Evolutionary conservation across 2,797 vertebrate species (phyloP), one percentile per base, ranked within the genome.

Genomic region (Vespertilio murinus): DNA sequence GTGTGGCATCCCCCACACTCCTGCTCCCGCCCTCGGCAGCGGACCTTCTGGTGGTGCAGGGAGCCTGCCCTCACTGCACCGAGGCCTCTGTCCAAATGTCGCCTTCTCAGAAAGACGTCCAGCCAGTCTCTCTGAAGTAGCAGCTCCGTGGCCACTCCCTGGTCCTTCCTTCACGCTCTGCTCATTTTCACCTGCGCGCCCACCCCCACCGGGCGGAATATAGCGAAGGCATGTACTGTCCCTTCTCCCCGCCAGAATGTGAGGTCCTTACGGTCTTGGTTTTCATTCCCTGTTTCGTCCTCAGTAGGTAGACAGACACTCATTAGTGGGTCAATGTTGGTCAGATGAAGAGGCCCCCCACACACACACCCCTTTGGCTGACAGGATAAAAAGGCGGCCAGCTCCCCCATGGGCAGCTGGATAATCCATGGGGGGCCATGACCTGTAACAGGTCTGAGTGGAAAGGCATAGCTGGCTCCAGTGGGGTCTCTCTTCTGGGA

Each of bases 101-200:
- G 10, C 38, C 70, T 90, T 38, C 69, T 61, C 82, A 75, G 93
- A 75, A 87, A 92, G 40, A 18, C 33, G 92, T 67, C 64, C 30
- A 40, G 90, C 59, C 86, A 33, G 6, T 91, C 40, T 65, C 61
- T 74, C 47, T 82, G 81, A 94, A 88, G 82, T 49, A 87, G 82
- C 47, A 69, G 54, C 87, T 79, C 74, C 75, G 82, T 84, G 59
- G 52, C 87, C 47, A 88, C 45, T 17, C 33, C 65, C 75, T 65
- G 54, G 92, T 92, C 86, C 77, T 73, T 88, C 81, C 85, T 73
- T 77, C 73, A 83, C 49, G n/a, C 49, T 92, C 79, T 67, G 52
- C 74, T 73, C 49, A 65, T 95, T 93, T 89, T 77, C 65, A 86
- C 61, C 80, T 42, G 45, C 89, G 77, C 35, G 49, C 74, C 71